Percentiles rank a stretch among this genome's conserved stretches.
Conservation (phyloP, 2,113 vertebrate genomes). For the Ceratotherium simum region DNA sequence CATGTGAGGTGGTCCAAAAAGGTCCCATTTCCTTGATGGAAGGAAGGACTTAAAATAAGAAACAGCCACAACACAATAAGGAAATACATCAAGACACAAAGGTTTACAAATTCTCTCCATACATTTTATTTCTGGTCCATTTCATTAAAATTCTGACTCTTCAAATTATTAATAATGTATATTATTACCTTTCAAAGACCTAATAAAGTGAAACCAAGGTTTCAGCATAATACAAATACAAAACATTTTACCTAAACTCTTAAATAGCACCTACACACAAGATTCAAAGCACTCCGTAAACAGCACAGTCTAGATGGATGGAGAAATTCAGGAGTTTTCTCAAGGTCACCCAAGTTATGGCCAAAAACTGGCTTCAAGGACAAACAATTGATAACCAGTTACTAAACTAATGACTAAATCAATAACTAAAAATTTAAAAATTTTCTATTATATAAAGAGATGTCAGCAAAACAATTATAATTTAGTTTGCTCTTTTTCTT, state of each 20-base stretch:
- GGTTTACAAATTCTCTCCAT: neutral
- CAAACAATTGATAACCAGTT: slow-evolving; percentile 18
- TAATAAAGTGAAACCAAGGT: neutral
- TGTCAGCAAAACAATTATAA: neutral
- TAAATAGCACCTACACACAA: neutral
- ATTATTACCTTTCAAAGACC: slow-evolving; percentile 40
- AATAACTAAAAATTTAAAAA: neutral
- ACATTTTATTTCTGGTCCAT: neutral
- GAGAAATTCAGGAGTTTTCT: neutral
- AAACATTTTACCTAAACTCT: neutral
- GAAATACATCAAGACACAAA: neutral
- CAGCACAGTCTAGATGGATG: neutral
- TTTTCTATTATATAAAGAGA: slow-evolving; percentile 26
- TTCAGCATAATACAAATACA: neutral
- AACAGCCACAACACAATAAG: slow-evolving; percentile 54
- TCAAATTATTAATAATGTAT: slow-evolving; percentile 31
- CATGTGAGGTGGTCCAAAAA: slow-evolving; percentile 8
- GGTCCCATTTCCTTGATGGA: slow-evolving; percentile 52
- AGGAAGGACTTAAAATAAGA: slow-evolving; percentile 47
- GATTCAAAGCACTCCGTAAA: neutral
- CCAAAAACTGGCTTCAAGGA: slow-evolving; percentile 28
- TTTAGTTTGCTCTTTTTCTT: neutral
- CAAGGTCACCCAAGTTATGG: neutral
- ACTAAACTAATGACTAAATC: neutral
- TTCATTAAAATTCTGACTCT: slow-evolving; percentile 36